phyloP scores from a whole-genome alignment of 2,797 vertebrate species.

The Aphelocoma californica region DNA sequence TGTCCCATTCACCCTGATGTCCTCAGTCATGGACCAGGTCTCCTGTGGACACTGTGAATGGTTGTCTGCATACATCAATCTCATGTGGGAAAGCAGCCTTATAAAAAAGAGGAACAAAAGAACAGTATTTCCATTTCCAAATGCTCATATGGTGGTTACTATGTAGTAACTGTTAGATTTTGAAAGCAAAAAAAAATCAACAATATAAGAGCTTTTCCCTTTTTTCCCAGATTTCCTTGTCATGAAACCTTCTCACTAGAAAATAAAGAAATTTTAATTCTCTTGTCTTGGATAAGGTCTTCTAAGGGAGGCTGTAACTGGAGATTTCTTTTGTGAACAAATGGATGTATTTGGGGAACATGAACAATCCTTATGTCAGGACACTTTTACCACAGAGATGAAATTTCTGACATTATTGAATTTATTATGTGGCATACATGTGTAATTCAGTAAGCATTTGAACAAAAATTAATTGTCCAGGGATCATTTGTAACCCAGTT shows the following conservation, averaged over 20 bases:
- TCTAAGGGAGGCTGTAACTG: neutral
- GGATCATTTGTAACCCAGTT: neutral
- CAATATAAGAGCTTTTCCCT: neutral
- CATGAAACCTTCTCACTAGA: neutral
- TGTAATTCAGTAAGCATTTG: neutral
- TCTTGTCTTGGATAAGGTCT: neutral
- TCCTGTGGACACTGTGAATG: neutral
- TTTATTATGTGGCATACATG: neutral
- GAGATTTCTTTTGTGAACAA: neutral
- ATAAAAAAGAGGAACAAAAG: neutral
- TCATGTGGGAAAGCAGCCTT: neutral
- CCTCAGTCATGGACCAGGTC: neutral
- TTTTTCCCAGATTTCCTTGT: neutral
- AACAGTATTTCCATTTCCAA: neutral
- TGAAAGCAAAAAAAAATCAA: neutral
- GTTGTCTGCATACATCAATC: neutral
- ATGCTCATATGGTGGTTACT: neutral
- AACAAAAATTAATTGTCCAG: constrained; percentile 12
- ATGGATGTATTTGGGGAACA: neutral
- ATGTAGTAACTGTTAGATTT: neutral
- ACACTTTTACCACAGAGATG: neutral
- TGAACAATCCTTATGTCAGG: neutral
- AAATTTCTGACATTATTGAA: constrained; percentile 12
- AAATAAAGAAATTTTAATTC: neutral
- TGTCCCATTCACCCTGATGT: neutral